phyloP scores from a whole-genome alignment of 2,797 vertebrate genomes.

The Margarornis squamiger region DNA sequence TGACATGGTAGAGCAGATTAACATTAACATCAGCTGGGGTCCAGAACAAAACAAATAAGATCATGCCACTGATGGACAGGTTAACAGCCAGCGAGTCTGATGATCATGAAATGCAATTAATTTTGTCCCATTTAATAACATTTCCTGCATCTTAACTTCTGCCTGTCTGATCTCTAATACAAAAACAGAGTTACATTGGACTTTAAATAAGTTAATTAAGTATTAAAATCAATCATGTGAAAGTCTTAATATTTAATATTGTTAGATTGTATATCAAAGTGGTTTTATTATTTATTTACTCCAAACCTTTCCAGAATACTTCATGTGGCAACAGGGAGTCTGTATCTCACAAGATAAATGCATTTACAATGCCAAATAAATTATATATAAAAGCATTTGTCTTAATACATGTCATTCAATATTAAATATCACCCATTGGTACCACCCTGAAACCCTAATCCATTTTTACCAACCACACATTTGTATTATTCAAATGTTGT shows the following conservation, averaged over 20 bases:
- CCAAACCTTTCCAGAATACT: constrained; percentile 84
- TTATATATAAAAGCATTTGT: constrained; percentile 95
- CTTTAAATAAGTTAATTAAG: constrained; percentile 87
- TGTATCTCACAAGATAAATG: constrained; percentile 86
- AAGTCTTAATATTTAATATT: constrained; percentile 98
- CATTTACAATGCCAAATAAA: constrained; percentile 88
- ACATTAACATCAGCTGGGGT: constrained; percentile 21
- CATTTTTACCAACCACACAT: constrained; percentile 75
- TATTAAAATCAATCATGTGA: constrained; percentile 93
- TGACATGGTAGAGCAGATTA: constrained; percentile 17
- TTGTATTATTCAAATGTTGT: constrained; percentile 76
- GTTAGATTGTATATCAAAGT: constrained; percentile 88
- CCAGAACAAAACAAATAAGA: constrained; percentile 42
- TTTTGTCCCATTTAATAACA: constrained; percentile 68
- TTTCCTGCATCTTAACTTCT: constrained; percentile 61
- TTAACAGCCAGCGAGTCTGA: constrained; percentile 28
- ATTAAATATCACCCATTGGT: constrained; percentile 84
- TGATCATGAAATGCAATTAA: constrained; percentile 54
- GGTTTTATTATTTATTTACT: constrained; percentile 96
- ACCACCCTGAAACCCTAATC: constrained; percentile 78
- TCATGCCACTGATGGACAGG: constrained; percentile 49
- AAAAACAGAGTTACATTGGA: constrained; percentile 66
- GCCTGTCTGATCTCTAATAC: constrained; percentile 69
- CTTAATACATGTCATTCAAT: constrained; percentile 93
- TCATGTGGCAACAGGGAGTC: constrained; percentile 87